These are phyloP conservation scores for Montipora cactus DNA, from an alignment of 64 coral and sea anemone genomes.

Conservation along the genomic window DNA sequence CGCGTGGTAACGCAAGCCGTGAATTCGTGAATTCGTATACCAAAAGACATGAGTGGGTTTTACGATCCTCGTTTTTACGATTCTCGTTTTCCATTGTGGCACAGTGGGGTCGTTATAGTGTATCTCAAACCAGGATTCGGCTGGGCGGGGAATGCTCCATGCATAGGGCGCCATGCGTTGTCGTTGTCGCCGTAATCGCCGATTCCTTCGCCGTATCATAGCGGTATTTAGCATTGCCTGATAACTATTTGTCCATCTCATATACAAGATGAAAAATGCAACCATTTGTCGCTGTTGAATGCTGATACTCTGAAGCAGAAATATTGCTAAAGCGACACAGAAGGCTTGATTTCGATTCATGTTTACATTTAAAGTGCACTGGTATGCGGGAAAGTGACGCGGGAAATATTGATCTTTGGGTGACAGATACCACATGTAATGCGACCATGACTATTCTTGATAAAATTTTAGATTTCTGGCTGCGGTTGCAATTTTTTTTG, in stretches of 20 bases:
- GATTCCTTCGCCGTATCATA: background rate
- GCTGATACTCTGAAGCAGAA: constrained; percentile 13
- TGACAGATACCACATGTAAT: too few species aligned
- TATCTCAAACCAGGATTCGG: constrained; percentile 52
- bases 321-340: background rate
- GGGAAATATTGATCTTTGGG: too few species aligned
- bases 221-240: background rate
- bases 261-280: background rate
- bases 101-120: constrained; percentile 25
- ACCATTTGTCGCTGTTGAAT: constrained; percentile 26
- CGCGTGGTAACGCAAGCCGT: too few species aligned
- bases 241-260: constrained; percentile 5
- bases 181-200: background rate
- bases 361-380: background rate
- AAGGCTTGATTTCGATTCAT: background rate
- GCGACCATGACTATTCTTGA: too few species aligned
- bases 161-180: constrained; percentile 22
- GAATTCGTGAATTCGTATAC: background rate
- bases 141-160: constrained; percentile 21
- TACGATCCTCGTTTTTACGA: constrained; percentile 6
- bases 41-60: constrained; percentile 10
- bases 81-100: constrained; percentile 9
- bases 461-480: too few species aligned
- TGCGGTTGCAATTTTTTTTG: too few species aligned
- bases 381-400: background rate